phyloP scores from a whole-genome alignment of 2,797 vertebrate genomes.

The Sebastes oblongus region DNA sequence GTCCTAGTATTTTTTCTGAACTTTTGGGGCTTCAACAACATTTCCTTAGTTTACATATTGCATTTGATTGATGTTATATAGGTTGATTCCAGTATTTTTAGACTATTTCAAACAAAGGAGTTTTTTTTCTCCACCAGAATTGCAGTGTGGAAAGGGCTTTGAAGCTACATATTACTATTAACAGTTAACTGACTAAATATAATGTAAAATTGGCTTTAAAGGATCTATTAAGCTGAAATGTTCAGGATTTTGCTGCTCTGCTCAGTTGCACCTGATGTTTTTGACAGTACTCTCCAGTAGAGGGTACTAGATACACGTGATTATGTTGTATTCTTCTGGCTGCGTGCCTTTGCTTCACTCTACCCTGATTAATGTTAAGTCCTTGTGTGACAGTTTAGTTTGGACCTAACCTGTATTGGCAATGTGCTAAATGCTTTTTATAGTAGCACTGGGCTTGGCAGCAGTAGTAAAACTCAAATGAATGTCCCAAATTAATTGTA shows the following conservation, averaged over 20 bases:
- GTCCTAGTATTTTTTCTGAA: not conserved
- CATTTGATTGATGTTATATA: not conserved
- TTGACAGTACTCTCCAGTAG: conserved; percentile 13
- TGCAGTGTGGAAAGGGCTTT: not conserved
- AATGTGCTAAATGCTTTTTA: conserved; percentile 3
- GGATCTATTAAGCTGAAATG: not conserved
- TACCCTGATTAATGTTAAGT: conserved; percentile 7
- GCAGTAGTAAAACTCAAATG: not conserved
- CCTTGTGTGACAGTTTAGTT: conserved; percentile 16
- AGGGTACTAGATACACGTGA: conserved; percentile 23
- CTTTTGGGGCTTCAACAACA: not conserved
- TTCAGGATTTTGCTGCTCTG: not conserved
- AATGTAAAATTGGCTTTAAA: not conserved
- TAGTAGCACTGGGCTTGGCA: conserved; percentile 1
- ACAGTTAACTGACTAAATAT: not conserved
- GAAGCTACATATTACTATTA: not conserved
- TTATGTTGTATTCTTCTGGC: not conserved
- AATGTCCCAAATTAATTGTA: not conserved
- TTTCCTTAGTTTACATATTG: not conserved
- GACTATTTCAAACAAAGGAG: not conserved
- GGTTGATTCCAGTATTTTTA: not conserved
- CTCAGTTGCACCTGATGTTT: not conserved
- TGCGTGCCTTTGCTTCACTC: not conserved
- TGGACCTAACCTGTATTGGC: conserved; percentile 21
- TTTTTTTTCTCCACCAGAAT: not conserved